These are phyloP conservation scores for Sebastes hopkinsi DNA, from an alignment of 2,797 vertebrate genomes.

Conservation along the genomic window DNA sequence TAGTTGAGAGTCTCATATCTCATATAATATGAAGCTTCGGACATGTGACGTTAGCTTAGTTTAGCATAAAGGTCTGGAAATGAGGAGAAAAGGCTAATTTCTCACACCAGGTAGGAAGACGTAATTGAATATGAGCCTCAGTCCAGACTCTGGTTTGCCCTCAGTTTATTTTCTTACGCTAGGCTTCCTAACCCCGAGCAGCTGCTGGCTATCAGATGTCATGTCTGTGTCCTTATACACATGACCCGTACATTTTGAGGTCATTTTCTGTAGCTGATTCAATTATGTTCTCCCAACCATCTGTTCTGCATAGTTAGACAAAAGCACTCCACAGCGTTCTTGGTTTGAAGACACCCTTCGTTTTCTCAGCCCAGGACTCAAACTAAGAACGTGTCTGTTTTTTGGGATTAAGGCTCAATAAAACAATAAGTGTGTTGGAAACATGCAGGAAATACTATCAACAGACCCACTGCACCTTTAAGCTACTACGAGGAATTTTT, in stretches of 20 bases:
- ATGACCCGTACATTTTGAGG: slow-evolving; percentile 41
- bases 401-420: not conserved
- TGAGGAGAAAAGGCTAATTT: not conserved
- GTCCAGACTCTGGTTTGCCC: slow-evolving; percentile 18
- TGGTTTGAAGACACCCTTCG: not conserved
- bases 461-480: not conserved
- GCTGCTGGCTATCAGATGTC: slow-evolving; percentile 63
- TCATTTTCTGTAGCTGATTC: slow-evolving; percentile 50
- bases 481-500: not conserved
- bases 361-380: not conserved
- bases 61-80: not conserved
- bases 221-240: slow-evolving; percentile 38
- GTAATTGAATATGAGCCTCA: not conserved
- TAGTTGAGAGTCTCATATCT: not conserved
- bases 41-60: not conserved
- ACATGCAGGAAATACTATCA: not conserved
- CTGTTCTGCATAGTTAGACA: slow-evolving; percentile 31
- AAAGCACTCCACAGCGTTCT: not conserved
- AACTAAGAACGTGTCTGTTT: not conserved
- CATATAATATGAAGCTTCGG: not conserved
- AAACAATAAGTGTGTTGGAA: not conserved
- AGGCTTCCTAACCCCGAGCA: slow-evolving; percentile 37
- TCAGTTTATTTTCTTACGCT: slow-evolving; percentile 37
- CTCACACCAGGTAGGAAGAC: not conserved
- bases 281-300: slow-evolving; percentile 54